A percentile compares a stretch with the other conserved stretches of the same genome.
These are phyloP conservation scores for Myzus persicae DNA, from an alignment of 1,140 invertebrate genomes.

Conservation along the genomic window DNA sequence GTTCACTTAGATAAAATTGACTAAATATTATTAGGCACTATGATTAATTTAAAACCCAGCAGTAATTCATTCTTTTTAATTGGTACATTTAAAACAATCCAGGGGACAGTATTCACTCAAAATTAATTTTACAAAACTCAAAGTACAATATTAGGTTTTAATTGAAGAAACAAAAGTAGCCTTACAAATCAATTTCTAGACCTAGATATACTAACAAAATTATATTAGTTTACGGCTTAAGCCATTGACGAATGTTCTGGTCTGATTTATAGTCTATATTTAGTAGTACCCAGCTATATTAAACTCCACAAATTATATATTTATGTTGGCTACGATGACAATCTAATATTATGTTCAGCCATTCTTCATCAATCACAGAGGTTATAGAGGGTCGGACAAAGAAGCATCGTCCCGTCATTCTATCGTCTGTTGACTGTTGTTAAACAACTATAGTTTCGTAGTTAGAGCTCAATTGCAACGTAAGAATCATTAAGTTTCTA, in stretches of 20 bases:
- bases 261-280: neutral
- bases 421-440: slow-evolving; percentile 4
- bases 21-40: too few relatives aligned
- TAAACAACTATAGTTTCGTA: slow-evolving; percentile 18
- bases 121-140: neutral
- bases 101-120: neutral
- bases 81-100: neutral
- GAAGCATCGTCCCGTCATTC: neutral
- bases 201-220: neutral
- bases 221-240: neutral
- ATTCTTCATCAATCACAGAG: slow-evolving; percentile 15
- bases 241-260: neutral
- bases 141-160: neutral
- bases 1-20: too few relatives aligned
- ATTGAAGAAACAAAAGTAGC: too few relatives aligned
- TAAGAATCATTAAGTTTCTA: slow-evolving; percentile 18
- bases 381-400: neutral
- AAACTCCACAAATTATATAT: slow-evolving; percentile 9
- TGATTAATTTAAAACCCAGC: neutral
- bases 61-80: neutral
- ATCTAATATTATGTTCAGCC: neutral
- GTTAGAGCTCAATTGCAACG: slow-evolving; percentile 14
- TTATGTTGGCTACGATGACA: slow-evolving; percentile 9
- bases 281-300: neutral
- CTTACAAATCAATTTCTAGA: neutral